Base-by-base conservation (phyloP, 2,888 invertebrate genomes). In the Mechanitis mazaeus region DNA sequence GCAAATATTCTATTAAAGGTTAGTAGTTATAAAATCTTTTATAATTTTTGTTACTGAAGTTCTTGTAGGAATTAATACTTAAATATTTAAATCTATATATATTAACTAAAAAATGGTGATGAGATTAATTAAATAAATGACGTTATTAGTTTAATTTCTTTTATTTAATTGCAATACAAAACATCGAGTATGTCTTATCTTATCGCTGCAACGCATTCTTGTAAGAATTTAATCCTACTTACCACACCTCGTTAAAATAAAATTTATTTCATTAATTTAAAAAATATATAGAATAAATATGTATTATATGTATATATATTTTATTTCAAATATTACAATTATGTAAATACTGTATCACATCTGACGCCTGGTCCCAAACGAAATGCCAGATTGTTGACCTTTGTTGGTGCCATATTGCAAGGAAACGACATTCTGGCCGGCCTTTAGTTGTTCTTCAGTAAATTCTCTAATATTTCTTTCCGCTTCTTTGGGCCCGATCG, bases 391-490 rank as follows among this genome's bases (percentile, higher is more conserved):
- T 87, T 98, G 98, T 78, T 93, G 98, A 56, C 98, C 98, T 87
- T 98, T 98, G 92, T 99, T 99, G 77, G 96, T 96, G 63, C 99
- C 99, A 86, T 97, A 97, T 84, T 99, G 98, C 65, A 98, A 92
- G 55, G 96, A 96, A 80, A 98, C 98, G 60, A 98, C 95, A 70
- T 95, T 94, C 80, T 98, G 96, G 0, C 98, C 97, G 1, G 97
- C 97, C 71, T 95, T 94, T 72, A 98, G 87, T 84, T 98, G 98
- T 79, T 99, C 98, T 33, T 98, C 97, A 45, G 94, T 93, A 89
- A 98, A 99, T 64, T 96, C 93, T 61, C 98, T 94, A 35, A 97
- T 94, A 79, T 99, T 98, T 86, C 95, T 97, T 70, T 98, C 96
- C 4, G 98, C 94, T 87, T 99, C 98, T 84, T 98, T 98, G 28